A percentile compares a stretch with the other conserved stretches of the same genome.
phyloP scores from a whole-genome alignment of 2,113 vertebrate species.

The Entosphenus tridentatus region DNA sequence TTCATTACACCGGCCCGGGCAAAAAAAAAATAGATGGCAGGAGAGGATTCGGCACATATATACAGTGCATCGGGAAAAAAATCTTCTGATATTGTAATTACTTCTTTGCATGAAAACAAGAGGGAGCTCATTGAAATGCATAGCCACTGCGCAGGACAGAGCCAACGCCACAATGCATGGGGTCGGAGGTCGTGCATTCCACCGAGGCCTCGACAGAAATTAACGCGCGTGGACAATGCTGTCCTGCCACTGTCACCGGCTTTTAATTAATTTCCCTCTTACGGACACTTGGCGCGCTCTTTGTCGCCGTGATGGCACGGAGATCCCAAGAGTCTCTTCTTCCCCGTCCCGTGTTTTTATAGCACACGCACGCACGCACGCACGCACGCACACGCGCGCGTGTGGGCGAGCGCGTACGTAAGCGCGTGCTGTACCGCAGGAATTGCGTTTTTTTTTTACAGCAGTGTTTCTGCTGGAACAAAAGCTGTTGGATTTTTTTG shows the following conservation, averaged over 20 bases:
- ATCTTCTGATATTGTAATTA: constrained; percentile 68
- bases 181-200: not conserved
- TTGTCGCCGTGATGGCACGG: no score
- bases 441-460: no score
- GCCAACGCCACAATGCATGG: not conserved
- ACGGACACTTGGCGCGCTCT: not conserved
- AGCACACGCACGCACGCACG: not conserved
- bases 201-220: constrained; percentile 1
- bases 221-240: constrained; percentile 1
- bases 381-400: not conserved
- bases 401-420: not conserved
- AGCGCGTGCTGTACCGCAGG: not conserved
- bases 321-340: no score
- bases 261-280: constrained; percentile 52
- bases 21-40: no score
- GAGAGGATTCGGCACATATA: no score
- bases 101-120: constrained; percentile 21
- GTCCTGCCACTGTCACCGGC: not conserved
- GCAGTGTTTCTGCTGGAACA: no score
- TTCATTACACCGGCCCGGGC: no score
- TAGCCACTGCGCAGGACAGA: not conserved
- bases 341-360: no score
- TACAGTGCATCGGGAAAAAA: not conserved
- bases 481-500: no score
- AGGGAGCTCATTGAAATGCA: constrained; percentile 2